Evolutionary conservation across 2,797 vertebrate species (phyloP).

Genomic region (Tokudaia muenninki): DNA sequence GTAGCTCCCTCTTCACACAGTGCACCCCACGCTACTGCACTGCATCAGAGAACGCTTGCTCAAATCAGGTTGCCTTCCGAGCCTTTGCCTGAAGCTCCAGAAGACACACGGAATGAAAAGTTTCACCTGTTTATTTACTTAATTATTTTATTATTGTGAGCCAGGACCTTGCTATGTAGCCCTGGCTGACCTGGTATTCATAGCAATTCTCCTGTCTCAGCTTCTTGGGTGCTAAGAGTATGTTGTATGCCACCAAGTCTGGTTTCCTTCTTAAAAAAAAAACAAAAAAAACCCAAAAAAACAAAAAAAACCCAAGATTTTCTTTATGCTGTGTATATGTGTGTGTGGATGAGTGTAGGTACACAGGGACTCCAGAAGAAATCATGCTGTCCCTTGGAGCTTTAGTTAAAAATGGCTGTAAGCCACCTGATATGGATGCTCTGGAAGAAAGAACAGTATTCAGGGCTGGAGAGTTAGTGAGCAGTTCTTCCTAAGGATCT

Average conservation of each 20-base stretch:
- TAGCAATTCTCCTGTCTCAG: background rate
- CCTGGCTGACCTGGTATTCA: background rate
- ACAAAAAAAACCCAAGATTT: background rate
- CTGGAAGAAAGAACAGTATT: background rate
- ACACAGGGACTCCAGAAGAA: background rate
- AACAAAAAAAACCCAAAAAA: background rate
- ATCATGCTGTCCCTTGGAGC: background rate
- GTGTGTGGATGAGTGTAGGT: background rate
- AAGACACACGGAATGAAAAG: slow-evolving; percentile 34
- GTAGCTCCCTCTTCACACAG: background rate
- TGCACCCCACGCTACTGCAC: background rate
- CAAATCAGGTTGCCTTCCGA: background rate
- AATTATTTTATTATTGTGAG: background rate
- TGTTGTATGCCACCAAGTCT: background rate
- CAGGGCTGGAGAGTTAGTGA: background rate
- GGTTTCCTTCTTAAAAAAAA: background rate
- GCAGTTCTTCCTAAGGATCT: background rate
- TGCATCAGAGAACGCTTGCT: background rate
- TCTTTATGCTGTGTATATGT: background rate
- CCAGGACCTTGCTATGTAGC: background rate
- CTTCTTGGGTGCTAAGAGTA: background rate
- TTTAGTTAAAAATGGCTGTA: background rate
- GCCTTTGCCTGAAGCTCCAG: background rate
- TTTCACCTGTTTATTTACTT: background rate
- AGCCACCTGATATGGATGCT: background rate